phyloP scores from a whole-genome alignment of 2,888 invertebrate species.

The Drosophila helvetica region DNA sequence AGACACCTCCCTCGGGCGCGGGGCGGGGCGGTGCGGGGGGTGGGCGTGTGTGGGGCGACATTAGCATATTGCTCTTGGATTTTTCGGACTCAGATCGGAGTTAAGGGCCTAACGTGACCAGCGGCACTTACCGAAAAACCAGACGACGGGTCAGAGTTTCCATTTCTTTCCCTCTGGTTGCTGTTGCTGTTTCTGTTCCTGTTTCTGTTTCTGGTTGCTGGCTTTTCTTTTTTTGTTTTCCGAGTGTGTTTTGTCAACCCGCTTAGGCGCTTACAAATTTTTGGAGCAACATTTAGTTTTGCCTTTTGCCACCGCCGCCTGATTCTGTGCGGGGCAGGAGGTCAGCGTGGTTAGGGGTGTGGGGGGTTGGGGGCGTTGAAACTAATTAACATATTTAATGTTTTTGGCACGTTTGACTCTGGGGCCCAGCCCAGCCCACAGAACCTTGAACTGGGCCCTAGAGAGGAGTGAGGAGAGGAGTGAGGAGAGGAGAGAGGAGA shows the following conservation, averaged over 20 bases:
- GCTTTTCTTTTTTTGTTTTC: not conserved
- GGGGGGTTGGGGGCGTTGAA: conserved; percentile 71
- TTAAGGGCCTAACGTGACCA: conserved; percentile 61
- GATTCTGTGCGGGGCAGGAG: conserved; percentile 2
- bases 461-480: too few relatives aligned
- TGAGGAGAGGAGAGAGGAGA: not conserved
- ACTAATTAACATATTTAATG: conserved; percentile 83
- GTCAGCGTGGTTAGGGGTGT: not conserved
- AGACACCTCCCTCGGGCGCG: conserved; percentile 7
- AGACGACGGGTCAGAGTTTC: not conserved
- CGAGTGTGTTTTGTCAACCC: conserved; percentile 60
- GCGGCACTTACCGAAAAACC: conserved; percentile 63
- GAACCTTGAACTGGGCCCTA: not conserved
- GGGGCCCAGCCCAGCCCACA: conserved; percentile 52
- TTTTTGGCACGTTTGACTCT: conserved; percentile 82
- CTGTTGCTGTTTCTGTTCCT: too few relatives aligned
- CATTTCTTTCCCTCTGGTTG: not conserved
- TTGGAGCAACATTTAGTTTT: conserved; percentile 69
- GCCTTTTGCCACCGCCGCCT: conserved; percentile 46
- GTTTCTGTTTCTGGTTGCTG: too few relatives aligned
- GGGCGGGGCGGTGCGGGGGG: conserved; percentile 33
- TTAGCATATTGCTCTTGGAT: conserved; percentile 64
- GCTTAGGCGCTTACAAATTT: conserved; percentile 29
- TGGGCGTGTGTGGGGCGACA: conserved; percentile 18
- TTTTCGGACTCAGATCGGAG: not conserved